These are phyloP conservation scores for Lasioglossum calceatum DNA, from an alignment of 2,888 invertebrate genomes.

Conservation along the genomic window DNA sequence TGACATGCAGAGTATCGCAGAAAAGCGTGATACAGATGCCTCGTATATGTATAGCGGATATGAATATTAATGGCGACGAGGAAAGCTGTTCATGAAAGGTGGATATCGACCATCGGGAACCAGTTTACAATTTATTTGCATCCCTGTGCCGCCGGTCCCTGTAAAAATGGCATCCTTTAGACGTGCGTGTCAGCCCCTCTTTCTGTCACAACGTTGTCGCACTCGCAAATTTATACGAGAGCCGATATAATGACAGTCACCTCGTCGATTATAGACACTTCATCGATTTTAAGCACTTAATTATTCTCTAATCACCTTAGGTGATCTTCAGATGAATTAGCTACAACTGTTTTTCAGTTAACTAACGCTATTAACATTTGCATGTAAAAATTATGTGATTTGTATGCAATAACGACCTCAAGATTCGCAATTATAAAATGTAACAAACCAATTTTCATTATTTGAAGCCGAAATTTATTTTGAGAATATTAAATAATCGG, in stretches of 20 bases:
- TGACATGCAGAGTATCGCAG: not conserved
- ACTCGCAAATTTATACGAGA: not conserved
- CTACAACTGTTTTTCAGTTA: too few species aligned
- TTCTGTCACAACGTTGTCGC: not conserved
- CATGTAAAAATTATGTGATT: too few species aligned
- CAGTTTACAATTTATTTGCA: conserved; percentile 40
- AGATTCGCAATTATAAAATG: too few species aligned
- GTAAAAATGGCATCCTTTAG: not conserved
- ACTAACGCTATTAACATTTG: too few species aligned
- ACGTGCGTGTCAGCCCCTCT: not conserved
- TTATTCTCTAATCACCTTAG: not conserved
- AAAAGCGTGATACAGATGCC: not conserved
- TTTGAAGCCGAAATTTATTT: too few species aligned
- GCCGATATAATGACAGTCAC: not conserved
- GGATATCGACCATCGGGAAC: conserved; percentile 35
- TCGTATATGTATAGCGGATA: conserved; percentile 1
- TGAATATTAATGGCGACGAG: conserved; percentile 51
- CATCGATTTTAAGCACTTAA: not conserved
- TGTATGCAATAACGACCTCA: too few species aligned
- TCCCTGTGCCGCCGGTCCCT: not conserved
- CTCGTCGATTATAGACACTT: not conserved
- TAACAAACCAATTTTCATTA: too few species aligned
- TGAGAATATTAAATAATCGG: too few species aligned
- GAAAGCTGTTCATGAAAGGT: conserved; percentile 23
- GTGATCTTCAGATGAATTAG: not conserved